phyloP scores from a whole-genome alignment of 2,113 vertebrate species.

The Sardina pilchardus region DNA sequence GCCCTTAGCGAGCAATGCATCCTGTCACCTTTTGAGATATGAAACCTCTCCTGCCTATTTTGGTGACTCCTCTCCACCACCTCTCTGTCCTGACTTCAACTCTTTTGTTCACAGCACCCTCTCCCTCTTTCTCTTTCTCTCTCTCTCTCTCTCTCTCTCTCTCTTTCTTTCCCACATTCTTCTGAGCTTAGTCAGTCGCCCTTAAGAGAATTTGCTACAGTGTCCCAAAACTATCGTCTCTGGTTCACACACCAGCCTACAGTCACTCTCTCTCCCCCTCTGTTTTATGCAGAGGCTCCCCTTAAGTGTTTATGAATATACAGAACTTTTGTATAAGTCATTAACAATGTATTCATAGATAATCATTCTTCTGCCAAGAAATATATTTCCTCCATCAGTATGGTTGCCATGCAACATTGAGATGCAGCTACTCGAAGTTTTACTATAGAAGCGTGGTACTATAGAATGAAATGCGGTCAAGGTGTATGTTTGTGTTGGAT shows the following conservation, averaged over 20 bases:
- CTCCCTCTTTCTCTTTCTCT: neutral
- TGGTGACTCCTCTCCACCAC: neutral
- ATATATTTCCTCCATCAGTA: no score
- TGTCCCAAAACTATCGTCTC: neutral
- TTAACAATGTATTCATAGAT: no score
- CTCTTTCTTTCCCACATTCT: neutral
- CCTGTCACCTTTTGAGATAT: neutral
- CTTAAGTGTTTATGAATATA: neutral
- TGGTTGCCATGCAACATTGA: no score
- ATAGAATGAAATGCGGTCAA: no score
- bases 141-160: constrained; percentile 5
- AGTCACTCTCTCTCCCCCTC: neutral
- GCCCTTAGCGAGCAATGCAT: neutral
- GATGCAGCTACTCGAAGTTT: no score
- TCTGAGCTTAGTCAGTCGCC: neutral
- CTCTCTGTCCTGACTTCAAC: neutral
- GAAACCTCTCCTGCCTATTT: neutral
- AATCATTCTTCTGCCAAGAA: no score
- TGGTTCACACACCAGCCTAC: neutral
- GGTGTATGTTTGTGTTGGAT: no score
- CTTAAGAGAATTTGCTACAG: neutral
- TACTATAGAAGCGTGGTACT: no score
- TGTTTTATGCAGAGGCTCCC: neutral
- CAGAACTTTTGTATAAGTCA: neutral
- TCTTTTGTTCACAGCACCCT: neutral